A percentile compares a stretch with the other conserved stretches of the same genome.
These are phyloP conservation scores for Gallinago stenura DNA, from an alignment of 2,797 vertebrate species.

Conservation along the genomic window DNA sequence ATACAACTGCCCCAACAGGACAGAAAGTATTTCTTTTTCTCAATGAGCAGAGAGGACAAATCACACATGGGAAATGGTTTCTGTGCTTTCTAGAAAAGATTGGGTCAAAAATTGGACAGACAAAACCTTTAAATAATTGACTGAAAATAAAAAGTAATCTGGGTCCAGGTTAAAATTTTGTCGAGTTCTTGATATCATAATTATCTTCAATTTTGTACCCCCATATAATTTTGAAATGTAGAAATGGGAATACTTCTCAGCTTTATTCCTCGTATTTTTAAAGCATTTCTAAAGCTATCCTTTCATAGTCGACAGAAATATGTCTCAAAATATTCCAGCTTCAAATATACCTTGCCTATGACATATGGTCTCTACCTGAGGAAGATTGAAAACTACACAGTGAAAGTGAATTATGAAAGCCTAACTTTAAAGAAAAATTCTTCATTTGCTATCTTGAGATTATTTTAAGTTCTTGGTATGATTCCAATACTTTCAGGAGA, in stretches of 20 bases:
- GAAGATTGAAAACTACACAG: not conserved
- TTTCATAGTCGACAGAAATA: not conserved
- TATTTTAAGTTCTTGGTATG: constrained; percentile 31
- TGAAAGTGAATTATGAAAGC: not conserved
- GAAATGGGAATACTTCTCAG: not conserved
- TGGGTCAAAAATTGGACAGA: not conserved
- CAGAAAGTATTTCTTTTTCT: not conserved
- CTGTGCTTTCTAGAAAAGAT: not conserved
- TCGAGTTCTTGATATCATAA: not conserved
- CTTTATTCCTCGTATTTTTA: not conserved
- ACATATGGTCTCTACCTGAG: not conserved
- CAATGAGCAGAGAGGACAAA: not conserved
- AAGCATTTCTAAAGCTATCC: not conserved
- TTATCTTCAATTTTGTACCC: not conserved
- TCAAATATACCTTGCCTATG: not conserved
- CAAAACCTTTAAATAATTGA: not conserved
- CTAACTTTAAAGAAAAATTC: not conserved
- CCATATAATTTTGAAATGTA: not conserved
- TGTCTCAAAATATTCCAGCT: not conserved
- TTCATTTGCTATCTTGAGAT: not conserved
- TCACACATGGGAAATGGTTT: not conserved
- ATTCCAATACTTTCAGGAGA: constrained; percentile 3
- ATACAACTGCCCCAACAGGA: not conserved
- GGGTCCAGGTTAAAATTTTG: not conserved
- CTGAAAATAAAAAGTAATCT: not conserved